Evolutionary conservation across 2,797 vertebrate genomes (phyloP).

Genomic region (Poecilia gillii): DNA sequence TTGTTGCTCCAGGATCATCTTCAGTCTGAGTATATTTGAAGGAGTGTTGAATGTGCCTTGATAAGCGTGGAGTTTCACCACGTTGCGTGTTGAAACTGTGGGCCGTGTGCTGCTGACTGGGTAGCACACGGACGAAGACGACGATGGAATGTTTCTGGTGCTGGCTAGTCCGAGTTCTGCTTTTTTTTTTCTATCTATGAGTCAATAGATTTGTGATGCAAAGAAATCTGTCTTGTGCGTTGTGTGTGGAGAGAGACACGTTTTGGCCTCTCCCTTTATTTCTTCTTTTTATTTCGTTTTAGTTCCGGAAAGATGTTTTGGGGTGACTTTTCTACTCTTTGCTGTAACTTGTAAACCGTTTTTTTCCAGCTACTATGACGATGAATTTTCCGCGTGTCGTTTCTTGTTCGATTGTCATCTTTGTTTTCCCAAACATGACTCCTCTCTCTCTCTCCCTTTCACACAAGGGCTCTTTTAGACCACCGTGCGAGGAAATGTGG

Average conservation of each 20-base stretch:
- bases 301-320: slow-evolving; percentile 43
- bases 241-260: slow-evolving; percentile 45
- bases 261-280: slow-evolving; percentile 37
- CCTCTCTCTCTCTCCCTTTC: slow-evolving; percentile 44
- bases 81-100: slow-evolving; percentile 36
- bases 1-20: slow-evolving; percentile 21
- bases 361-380: slow-evolving; percentile 41
- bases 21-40: slow-evolving; percentile 17
- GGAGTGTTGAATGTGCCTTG: slow-evolving; percentile 83
- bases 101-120: slow-evolving; percentile 42
- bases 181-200: slow-evolving; percentile 54
- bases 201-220: slow-evolving; percentile 60
- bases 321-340: slow-evolving; percentile 69
- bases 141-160: slow-evolving; percentile 77
- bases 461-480: slow-evolving; percentile 70
- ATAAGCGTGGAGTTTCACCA: slow-evolving; percentile 56
- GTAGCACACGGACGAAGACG: slow-evolving; percentile 51
- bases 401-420: slow-evolving; percentile 31
- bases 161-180: slow-evolving; percentile 74
- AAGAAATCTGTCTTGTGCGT: slow-evolving; percentile 46
- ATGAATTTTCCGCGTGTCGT: slow-evolving; percentile 57
- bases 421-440: slow-evolving; percentile 74
- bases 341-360: slow-evolving; percentile 57
- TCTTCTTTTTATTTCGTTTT: background rate
- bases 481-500: slow-evolving; percentile 49